Conservation (phyloP, 2,113 vertebrate genomes). For the Lathamus discolor region DNA sequence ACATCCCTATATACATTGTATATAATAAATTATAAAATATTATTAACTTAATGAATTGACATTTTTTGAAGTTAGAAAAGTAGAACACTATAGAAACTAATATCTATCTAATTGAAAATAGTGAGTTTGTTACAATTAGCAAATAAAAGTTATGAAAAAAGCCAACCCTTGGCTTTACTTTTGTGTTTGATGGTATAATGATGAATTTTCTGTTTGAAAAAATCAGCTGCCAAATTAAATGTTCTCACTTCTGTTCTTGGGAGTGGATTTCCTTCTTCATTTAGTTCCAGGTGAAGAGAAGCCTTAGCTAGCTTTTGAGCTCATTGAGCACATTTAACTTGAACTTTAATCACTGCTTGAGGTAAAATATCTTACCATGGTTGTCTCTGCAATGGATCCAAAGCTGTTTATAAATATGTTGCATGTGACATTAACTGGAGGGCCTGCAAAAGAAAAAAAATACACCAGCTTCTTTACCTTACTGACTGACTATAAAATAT, state of each 20-base stretch:
- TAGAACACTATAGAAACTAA: neutral
- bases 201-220: neutral
- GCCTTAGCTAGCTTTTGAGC: neutral
- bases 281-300: neutral
- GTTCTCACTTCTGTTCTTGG: neutral
- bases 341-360: neutral
- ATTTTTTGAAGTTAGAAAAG: neutral
- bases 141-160: neutral
- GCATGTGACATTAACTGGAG: conserved; percentile 93
- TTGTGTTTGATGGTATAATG: neutral
- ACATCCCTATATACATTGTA: neutral
- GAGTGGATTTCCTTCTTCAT: neutral
- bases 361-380: conserved; percentile 83
- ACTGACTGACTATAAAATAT: neutral
- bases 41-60: neutral
- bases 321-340: neutral
- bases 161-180: neutral
- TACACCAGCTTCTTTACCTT: neutral
- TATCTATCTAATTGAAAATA: neutral
- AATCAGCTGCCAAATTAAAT: neutral
- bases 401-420: conserved; percentile 98
- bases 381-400: conserved; percentile 94
- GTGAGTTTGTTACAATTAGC: neutral
- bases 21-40: neutral
- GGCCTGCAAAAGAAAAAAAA: conserved; percentile 76